Conservation (phyloP, 1,140 invertebrate species). For the Geopemphigus sp. region DNA sequence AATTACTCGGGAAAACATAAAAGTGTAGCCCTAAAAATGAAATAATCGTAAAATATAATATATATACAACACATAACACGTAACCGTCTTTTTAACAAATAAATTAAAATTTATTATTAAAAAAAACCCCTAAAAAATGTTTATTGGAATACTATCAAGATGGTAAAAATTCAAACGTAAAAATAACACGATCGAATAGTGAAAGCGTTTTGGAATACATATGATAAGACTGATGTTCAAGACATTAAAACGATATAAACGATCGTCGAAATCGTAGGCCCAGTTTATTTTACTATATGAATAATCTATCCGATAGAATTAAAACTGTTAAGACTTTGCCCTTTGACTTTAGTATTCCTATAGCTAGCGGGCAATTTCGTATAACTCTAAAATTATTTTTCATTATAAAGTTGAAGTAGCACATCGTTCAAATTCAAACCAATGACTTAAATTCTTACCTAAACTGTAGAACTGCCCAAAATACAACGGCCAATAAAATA, state of each 20-base stretch:
- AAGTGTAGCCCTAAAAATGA: background rate
- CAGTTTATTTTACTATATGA: background rate
- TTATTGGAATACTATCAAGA: background rate
- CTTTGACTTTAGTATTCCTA: too few species aligned
- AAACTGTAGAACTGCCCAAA: too few species aligned
- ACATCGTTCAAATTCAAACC: too few species aligned
- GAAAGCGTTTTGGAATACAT: background rate
- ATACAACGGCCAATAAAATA: too few species aligned
- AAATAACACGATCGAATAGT: background rate
- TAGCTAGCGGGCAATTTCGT: too few species aligned
- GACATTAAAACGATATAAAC: background rate
- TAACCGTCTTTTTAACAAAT: background rate
- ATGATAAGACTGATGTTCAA: too few species aligned
- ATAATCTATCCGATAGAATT: background rate
- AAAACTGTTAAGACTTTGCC: background rate
- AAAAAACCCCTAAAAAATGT: background rate
- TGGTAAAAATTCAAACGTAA: background rate
- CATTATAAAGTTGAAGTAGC: too few species aligned
- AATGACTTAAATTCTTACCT: too few species aligned
- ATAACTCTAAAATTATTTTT: too few species aligned
- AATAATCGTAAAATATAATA: background rate
- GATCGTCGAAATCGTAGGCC: background rate
- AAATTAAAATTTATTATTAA: background rate
- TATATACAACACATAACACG: background rate
- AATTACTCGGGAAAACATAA: slow-evolving; percentile 10